Evolutionary conservation across 2,888 invertebrate genomes (phyloP).

Genomic region (Mythimna lalbum): DNA sequence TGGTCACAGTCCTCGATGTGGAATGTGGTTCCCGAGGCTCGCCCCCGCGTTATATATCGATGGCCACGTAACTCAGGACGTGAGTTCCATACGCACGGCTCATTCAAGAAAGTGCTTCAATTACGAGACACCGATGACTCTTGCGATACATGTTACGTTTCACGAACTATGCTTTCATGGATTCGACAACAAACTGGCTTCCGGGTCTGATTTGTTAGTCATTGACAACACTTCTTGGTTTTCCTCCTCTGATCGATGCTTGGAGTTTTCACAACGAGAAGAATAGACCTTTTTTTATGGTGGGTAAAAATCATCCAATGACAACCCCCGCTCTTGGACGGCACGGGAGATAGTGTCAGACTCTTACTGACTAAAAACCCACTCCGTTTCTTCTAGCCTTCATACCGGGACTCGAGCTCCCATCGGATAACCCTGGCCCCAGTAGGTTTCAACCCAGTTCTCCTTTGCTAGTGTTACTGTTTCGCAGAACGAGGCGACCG

Average conservation of each 20-base stretch:
- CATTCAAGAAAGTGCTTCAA: constrained; percentile 86
- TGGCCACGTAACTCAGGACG: constrained; percentile 84
- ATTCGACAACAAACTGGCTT: constrained; percentile 52
- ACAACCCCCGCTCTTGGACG: too few relatives aligned
- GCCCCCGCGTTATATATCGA: constrained; percentile 84
- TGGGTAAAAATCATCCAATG: too few relatives aligned
- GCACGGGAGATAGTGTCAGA: too few relatives aligned
- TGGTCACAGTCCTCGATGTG: constrained; percentile 81
- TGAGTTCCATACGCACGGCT: constrained; percentile 85
- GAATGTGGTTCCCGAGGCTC: constrained; percentile 79
- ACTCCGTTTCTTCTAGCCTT: too few relatives aligned
- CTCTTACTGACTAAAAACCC: too few relatives aligned
- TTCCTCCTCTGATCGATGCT: neutral
- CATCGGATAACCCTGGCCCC: too few relatives aligned
- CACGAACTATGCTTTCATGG: constrained; percentile 68
- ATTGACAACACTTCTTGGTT: constrained; percentile 23
- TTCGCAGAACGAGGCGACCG: too few relatives aligned
- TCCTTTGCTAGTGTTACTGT: too few relatives aligned
- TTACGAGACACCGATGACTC: constrained; percentile 78
- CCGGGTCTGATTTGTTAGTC: constrained; percentile 53
- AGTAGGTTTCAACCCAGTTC: too few relatives aligned
- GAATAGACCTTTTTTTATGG: too few relatives aligned
- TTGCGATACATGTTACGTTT: constrained; percentile 79
- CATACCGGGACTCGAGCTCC: too few relatives aligned
- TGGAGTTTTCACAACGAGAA: neutral